phyloP scores from a whole-genome alignment of 1,140 invertebrate species.

The Nomia melanderi region DNA sequence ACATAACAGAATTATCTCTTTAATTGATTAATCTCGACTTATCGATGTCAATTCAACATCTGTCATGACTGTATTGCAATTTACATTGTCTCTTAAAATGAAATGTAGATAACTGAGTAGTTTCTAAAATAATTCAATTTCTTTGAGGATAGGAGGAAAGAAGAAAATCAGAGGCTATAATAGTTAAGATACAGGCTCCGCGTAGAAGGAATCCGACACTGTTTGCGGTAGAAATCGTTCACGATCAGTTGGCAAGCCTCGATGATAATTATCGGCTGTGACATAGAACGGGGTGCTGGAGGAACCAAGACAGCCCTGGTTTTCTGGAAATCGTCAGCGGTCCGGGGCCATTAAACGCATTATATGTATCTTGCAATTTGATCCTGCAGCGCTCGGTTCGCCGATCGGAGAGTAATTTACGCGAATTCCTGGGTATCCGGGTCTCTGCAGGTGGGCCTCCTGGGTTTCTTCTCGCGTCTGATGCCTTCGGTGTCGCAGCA shows the following conservation, averaged over 20 bases:
- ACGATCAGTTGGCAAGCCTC: conserved; percentile 32
- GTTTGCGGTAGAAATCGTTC: conserved; percentile 2
- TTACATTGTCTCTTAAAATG: no score
- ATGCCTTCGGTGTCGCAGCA: conserved; percentile 35
- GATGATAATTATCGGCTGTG: conserved; percentile 15
- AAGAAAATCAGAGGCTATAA: no score
- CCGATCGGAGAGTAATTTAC: conserved; percentile 75
- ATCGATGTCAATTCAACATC: no score
- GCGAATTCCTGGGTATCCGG: conserved; percentile 63
- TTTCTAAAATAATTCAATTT: no score
- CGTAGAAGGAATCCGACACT: conserved; percentile 11
- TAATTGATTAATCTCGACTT: no score
- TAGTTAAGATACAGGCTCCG: neutral
- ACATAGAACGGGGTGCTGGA: conserved; percentile 44
- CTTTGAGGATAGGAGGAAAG: neutral
- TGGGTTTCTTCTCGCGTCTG: conserved; percentile 34
- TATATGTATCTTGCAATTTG: conserved; percentile 79
- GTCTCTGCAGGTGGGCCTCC: conserved; percentile 60
- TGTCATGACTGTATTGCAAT: no score
- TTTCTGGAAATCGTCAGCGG: conserved; percentile 79
- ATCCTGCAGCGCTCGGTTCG: conserved; percentile 72
- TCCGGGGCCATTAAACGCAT: conserved; percentile 78
- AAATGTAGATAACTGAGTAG: no score
- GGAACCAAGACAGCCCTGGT: conserved; percentile 67
- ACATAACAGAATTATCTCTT: no score